Evolutionary conservation across 2,113 vertebrate genomes (phyloP).

Genomic region (Cyphomyrus plagiostoma): DNA sequence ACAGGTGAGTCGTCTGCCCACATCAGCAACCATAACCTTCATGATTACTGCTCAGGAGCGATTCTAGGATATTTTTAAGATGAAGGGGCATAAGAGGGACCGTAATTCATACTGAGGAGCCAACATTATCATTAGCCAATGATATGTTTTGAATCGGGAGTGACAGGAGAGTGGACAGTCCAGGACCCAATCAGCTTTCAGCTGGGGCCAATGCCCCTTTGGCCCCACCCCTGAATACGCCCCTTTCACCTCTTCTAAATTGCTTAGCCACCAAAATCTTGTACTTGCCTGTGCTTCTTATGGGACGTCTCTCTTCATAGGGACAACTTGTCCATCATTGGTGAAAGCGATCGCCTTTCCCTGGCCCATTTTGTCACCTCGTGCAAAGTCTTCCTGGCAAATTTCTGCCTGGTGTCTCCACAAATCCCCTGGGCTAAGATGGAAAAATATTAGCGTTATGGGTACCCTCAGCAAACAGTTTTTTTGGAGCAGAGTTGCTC

Average conservation of each 20-base stretch:
- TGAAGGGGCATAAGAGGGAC: background rate
- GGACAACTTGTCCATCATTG: background rate
- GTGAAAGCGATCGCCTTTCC: background rate
- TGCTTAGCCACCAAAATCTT: background rate
- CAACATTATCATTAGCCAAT: background rate
- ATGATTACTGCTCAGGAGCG: background rate
- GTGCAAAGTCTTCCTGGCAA: background rate
- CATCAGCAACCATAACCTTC: background rate
- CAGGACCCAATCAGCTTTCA: background rate
- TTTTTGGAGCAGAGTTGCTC: background rate
- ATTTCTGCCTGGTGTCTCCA: background rate
- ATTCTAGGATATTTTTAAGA: background rate
- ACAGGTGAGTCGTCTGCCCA: constrained; percentile 77
- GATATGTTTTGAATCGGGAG: background rate
- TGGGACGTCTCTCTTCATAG: background rate
- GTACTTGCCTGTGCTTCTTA: background rate
- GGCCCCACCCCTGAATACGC: background rate
- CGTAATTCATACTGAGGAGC: background rate
- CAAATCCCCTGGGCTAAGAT: background rate
- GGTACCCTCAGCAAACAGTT: background rate
- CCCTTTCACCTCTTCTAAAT: background rate
- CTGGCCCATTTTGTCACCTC: background rate
- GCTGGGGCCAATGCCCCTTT: background rate
- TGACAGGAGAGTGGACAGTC: background rate
- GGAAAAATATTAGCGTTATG: background rate